These are phyloP conservation scores for Apeira syringaria DNA, from an alignment of 2,888 invertebrate species.

Conservation along the genomic window DNA sequence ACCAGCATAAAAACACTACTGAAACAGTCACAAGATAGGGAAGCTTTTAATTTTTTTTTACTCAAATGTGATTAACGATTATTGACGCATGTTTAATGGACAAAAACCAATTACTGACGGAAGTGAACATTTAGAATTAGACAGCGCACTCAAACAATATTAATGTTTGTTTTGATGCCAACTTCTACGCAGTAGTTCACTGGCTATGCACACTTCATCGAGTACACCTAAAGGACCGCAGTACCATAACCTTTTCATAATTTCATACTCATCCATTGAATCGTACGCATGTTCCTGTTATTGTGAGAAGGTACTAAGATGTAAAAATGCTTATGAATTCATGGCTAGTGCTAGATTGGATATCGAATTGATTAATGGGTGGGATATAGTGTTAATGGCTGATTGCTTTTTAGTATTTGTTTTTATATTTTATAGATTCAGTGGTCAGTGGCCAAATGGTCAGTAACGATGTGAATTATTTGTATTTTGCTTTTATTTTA, in stretches of 20 bases:
- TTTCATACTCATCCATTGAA: background rate
- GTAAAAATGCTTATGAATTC: background rate
- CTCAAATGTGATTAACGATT: conserved; percentile 16
- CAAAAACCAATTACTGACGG: conserved; percentile 20
- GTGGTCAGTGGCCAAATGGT: too few relatives aligned
- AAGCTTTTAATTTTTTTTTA: too few relatives aligned
- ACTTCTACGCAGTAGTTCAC: conserved; percentile 17
- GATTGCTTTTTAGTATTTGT: conserved; percentile 9
- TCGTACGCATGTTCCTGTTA: background rate
- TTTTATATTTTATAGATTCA: too few relatives aligned
- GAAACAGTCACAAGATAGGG: too few relatives aligned
- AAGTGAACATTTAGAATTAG: conserved; percentile 17
- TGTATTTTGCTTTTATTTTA: too few relatives aligned
- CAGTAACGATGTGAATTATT: too few relatives aligned
- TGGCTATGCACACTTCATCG: background rate
- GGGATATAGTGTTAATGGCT: conserved; percentile 5
- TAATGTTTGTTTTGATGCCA: conserved; percentile 23
- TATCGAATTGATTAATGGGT: conserved; percentile 15
- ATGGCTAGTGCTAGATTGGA: conserved; percentile 1
- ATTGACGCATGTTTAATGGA: conserved; percentile 9
- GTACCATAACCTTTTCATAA: background rate
- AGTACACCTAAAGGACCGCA: background rate
- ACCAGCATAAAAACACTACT: too few relatives aligned
- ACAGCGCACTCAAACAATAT: conserved; percentile 21
- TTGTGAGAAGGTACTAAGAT: conserved; percentile 5